These are phyloP conservation scores for Indicator indicator DNA, from an alignment of 2,113 vertebrate genomes.

Conservation along the genomic window DNA sequence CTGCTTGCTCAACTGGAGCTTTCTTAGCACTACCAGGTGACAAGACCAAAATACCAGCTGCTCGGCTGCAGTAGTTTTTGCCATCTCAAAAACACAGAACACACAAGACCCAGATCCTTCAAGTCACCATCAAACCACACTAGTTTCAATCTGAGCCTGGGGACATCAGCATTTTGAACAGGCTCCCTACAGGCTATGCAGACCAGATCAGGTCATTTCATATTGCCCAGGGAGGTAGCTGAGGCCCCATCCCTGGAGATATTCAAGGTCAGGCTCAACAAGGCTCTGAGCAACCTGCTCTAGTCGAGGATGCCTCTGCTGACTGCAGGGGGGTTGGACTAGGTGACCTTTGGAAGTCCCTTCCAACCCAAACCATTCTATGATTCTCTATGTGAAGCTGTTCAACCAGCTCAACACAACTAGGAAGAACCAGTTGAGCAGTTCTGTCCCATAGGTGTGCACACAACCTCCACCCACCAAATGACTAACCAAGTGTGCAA, in stretches of 20 bases:
- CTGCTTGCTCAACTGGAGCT: background rate
- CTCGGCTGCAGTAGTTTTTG: background rate
- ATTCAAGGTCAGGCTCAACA: too few species aligned
- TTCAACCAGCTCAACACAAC: background rate
- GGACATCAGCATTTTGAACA: background rate
- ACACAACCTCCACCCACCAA: background rate
- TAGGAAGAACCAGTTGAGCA: background rate
- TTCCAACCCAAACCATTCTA: too few species aligned
- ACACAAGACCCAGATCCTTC: background rate
- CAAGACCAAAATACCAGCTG: background rate
- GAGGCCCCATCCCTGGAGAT: too few species aligned
- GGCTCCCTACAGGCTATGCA: background rate
- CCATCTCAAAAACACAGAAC: background rate
- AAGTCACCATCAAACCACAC: background rate
- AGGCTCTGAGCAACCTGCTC: too few species aligned
- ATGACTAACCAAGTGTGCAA: background rate
- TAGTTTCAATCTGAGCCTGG: background rate
- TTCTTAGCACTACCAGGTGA: background rate
- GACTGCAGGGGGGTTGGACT: too few species aligned
- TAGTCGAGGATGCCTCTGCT: too few species aligned
- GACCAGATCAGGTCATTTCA: background rate
- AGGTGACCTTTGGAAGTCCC: too few species aligned
- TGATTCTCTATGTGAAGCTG: background rate
- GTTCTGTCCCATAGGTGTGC: rapidly evolving
- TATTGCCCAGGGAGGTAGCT: too few species aligned